Conservation (phyloP, 2,797 vertebrate species). For the Poeciliopsis presidionis region DNA sequence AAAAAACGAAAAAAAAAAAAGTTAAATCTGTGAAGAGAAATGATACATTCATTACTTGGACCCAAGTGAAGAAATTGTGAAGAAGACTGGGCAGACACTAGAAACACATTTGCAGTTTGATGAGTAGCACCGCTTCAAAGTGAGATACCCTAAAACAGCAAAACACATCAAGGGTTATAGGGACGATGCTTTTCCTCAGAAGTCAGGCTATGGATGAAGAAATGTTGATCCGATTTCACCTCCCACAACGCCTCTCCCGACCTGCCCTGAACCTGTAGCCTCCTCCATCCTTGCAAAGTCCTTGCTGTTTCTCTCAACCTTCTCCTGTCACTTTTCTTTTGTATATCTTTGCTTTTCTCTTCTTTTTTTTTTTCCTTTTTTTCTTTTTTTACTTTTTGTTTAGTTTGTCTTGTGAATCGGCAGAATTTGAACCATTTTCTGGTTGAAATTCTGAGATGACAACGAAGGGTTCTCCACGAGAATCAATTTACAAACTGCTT, state of each 20-base stretch:
- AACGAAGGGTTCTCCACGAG: constrained; percentile 72
- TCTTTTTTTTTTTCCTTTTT: constrained; percentile 42
- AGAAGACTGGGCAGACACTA: constrained; percentile 37
- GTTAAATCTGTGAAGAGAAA: constrained; percentile 41
- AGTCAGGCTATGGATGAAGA: constrained; percentile 82
- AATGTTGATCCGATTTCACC: constrained; percentile 77
- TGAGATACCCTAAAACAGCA: constrained; percentile 51
- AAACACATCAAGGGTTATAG: constrained; percentile 58
- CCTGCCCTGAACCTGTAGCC: constrained; percentile 73
- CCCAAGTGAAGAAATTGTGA: constrained; percentile 49
- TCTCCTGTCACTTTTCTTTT: constrained; percentile 81
- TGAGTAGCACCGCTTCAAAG: constrained; percentile 58
- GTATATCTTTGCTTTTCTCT: constrained; percentile 75
- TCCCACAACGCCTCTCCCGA: constrained; percentile 72
- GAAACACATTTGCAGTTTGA: constrained; percentile 64
- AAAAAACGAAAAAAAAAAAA: constrained; percentile 1
- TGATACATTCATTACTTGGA: constrained; percentile 48
- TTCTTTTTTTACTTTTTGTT: constrained; percentile 37
- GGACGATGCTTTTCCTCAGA: constrained; percentile 65
- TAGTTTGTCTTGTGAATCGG: constrained; percentile 80
- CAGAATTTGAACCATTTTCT: constrained; percentile 83
- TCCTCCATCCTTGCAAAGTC: constrained; percentile 81
- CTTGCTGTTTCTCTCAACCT: constrained; percentile 80
- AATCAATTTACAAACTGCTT: constrained; percentile 67
- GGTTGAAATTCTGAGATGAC: constrained; percentile 85